phyloP scores from a whole-genome alignment of 2,797 vertebrate species.

The Chromis chromis region DNA sequence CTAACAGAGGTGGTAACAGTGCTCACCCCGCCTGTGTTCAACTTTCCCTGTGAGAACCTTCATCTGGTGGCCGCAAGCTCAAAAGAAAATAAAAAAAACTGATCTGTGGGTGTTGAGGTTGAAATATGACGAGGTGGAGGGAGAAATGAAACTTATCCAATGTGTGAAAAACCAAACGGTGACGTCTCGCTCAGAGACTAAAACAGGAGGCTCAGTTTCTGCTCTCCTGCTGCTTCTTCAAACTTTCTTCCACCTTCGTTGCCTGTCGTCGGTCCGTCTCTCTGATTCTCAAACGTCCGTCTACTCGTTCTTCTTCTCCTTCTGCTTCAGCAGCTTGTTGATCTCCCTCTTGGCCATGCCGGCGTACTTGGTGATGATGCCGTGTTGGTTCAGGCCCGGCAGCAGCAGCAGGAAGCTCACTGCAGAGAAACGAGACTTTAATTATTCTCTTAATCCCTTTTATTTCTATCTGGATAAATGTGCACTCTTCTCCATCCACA shows the following conservation, averaged over 20 bases:
- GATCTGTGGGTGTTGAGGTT: conserved; percentile 1
- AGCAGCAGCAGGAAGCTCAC: conserved; percentile 93
- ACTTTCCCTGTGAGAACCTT: conserved; percentile 12
- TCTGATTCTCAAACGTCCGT: not conserved
- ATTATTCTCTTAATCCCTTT: too few species aligned
- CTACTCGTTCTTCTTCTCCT: conserved; percentile 97
- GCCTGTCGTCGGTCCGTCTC: not conserved
- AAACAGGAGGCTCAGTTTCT: not conserved
- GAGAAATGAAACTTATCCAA: conserved; percentile 43
- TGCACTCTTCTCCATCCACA: too few species aligned
- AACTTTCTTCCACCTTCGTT: conserved; percentile 33
- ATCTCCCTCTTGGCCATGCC: conserved; percentile 96
- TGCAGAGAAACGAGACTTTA: conserved; percentile 66
- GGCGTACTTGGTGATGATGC: conserved; percentile 93
- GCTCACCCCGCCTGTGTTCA: not conserved
- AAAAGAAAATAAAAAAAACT: too few species aligned
- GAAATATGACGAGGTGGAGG: conserved; percentile 27
- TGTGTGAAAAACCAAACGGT: conserved; percentile 32
- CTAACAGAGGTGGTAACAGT: conserved; percentile 3
- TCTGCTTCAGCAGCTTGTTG: conserved; percentile 98
- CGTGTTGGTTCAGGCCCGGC: conserved; percentile 95
- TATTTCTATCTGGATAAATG: too few species aligned
- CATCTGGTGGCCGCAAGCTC: conserved; percentile 44
- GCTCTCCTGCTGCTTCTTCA: conserved; percentile 1
- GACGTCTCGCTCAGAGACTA: conserved; percentile 39